Evolutionary conservation across 2,888 invertebrate species (phyloP).

Genomic region (Spilosoma lubricipeda): DNA sequence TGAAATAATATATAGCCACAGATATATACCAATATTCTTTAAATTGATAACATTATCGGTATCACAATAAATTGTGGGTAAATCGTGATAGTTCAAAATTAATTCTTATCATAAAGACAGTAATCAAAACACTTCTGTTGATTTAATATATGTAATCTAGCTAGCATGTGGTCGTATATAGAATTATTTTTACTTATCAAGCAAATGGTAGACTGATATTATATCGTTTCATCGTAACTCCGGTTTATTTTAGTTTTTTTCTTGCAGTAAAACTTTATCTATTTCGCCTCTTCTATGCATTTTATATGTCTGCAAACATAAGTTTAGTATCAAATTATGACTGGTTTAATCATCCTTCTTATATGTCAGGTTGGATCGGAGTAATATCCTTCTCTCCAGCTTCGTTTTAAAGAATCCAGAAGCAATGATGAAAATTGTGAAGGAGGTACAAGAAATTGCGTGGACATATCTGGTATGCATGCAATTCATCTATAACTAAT

Average conservation of each 20-base stretch:
- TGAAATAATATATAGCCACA: no score
- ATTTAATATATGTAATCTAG: constrained; percentile 1
- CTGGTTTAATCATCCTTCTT: no score
- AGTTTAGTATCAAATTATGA: no score
- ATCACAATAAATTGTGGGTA: background rate
- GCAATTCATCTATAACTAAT: no score
- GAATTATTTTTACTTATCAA: constrained; percentile 4
- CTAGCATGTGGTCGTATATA: background rate
- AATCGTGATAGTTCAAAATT: constrained; percentile 7
- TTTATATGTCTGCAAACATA: no score
- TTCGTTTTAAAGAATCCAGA: no score
- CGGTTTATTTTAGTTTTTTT: background rate
- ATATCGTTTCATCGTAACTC: background rate
- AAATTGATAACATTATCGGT: background rate
- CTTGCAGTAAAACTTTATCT: background rate
- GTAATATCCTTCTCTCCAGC: no score
- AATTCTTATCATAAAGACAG: background rate
- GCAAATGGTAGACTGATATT: background rate
- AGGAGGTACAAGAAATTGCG: no score
- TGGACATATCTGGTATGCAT: no score
- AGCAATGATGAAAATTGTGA: no score
- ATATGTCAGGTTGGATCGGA: no score
- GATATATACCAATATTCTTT: background rate
- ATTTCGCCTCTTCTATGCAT: no score
- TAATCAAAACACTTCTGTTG: constrained; percentile 2